Evolutionary conservation across 2,888 invertebrate genomes (phyloP), one percentile per base, ranked within the genome.

Genomic region (Pherbina coryleti): DNA sequence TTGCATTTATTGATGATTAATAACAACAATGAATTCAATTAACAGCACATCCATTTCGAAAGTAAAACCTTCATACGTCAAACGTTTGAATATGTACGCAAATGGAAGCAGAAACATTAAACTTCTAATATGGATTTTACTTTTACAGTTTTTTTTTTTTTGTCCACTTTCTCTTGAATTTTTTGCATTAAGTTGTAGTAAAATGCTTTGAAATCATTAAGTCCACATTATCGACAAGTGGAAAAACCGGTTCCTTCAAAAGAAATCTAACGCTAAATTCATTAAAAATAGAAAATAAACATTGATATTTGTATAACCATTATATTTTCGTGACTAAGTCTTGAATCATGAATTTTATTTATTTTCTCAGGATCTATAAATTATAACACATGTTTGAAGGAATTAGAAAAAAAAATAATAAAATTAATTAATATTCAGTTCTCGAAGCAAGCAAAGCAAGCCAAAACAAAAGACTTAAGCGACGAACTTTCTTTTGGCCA

Each of bases 101-200:
- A 60, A 72, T 67, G 67, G 53, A 72, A 64, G 67, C 9, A 66
- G 25, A 66, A 62, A 77, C 71, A 73, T 34, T 62, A 71, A 70
- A 81, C 85, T 85, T 85, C 84, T 84, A 85, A 85, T 85, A 84
- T 84, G 84, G 84, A 81, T 82, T 83, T 81, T 84, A 82, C 83
- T 83, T 83, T 70, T 57, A 72, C 60, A 44, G 57, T 37, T 72
- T 72, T 53, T 67, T 51, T 64, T 70, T 84, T 78, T 85, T 85
- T 83, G 80, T 84, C 84, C 84, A 85, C 85, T 85, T 85, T 85
- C 85, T 86, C 85, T 84, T 82, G 81, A 82, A 64, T 57, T 78
- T 78, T 51, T 77, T 73, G 19, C 66, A 37, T 53, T 70, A 76
- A 72, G 55, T 53, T 72, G 34, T 72, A 75, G 9, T 66, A 34